Evolutionary conservation across 2,888 invertebrate species (phyloP).

Genomic region (Chaetogeoica ovagalla): DNA sequence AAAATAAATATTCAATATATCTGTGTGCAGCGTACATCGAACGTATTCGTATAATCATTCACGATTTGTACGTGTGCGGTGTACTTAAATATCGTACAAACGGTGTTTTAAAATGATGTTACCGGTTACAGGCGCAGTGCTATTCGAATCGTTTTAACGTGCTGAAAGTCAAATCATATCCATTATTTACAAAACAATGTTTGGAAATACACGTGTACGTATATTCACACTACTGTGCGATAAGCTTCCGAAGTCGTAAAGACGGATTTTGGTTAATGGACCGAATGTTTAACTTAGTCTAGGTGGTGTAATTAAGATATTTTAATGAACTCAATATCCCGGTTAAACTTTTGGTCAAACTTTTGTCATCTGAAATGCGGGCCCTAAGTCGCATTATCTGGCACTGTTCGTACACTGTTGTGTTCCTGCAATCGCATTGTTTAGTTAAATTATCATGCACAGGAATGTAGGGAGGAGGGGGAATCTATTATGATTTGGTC

Average conservation of each 20-base stretch:
- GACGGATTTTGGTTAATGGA: slow-evolving; percentile 51
- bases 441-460: slow-evolving; percentile 19
- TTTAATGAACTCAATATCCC: slow-evolving; percentile 45
- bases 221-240: not conserved
- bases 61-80: too few relatives aligned
- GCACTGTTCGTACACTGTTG: slow-evolving; percentile 14
- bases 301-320: slow-evolving; percentile 47
- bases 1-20: not conserved
- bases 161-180: slow-evolving; percentile 14
- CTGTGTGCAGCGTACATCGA: not conserved
- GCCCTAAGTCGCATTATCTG: slow-evolving; percentile 38
- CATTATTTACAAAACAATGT: slow-evolving; percentile 37
- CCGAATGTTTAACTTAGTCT: slow-evolving; percentile 44
- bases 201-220: slow-evolving; percentile 13
- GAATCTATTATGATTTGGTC: not conserved
- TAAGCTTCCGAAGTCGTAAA: slow-evolving; percentile 38
- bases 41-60: not conserved
- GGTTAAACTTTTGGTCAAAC: slow-evolving; percentile 45
- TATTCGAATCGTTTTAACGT: not conserved
- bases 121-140: not conserved
- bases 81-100: too few relatives aligned
- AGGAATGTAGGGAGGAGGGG: too few relatives aligned
- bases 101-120: not conserved
- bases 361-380: slow-evolving; percentile 46
- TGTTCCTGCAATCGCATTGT: slow-evolving; percentile 23